Evolutionary conservation across 2,888 invertebrate species (phyloP), one percentile per base, ranked within the genome.

Genomic region (Macrosoma leucophasiata): DNA sequence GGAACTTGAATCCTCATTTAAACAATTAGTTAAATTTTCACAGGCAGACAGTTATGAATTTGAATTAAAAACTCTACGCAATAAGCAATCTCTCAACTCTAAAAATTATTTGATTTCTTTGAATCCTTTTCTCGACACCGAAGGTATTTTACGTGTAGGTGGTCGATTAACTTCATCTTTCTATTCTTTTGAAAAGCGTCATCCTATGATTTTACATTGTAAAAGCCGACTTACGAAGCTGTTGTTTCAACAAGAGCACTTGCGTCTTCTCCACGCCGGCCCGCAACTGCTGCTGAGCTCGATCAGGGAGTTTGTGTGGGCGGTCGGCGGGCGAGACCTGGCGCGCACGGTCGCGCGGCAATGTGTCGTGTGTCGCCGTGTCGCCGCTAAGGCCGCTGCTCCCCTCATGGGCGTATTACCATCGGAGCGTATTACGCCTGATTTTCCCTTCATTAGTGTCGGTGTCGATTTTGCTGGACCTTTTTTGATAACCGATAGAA

Each of bases 171-270:
- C 10, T 1, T 47, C 46, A 26, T 47, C 50, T 1, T n/a, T 33
- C 6, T 40, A 22, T 29, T 7, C 9, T 4, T 36, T 34, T 28
- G 29, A 44, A 9, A 41, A 41, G 22, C 38, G 51, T 15, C 52
- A 55, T 14, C 55, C 52, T 2, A 46, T 55, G 11, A 12, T 55
- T 7, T 11, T 60, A 43, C 46, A 53, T 33, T 51, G 51, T 29
- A 48, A 41, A 29, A 53, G 57, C 41, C 13, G 15, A 6, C 27
- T 38, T 13, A 20, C 9, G 33, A 48, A 31, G 36, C 21, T 36
- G 13, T 20, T 42, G 12, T 39, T 36, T 41, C 2, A 26, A 26
- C 13, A 15, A n/a, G 31, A 39, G 17, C 43, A 39, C 14, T 10
- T 9, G 14, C 20, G 28, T 8, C 46, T 3, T 43, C 46, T 35